Conservation (phyloP, 2,113 vertebrate genomes). For the Leptobrachium leishanense region DNA sequence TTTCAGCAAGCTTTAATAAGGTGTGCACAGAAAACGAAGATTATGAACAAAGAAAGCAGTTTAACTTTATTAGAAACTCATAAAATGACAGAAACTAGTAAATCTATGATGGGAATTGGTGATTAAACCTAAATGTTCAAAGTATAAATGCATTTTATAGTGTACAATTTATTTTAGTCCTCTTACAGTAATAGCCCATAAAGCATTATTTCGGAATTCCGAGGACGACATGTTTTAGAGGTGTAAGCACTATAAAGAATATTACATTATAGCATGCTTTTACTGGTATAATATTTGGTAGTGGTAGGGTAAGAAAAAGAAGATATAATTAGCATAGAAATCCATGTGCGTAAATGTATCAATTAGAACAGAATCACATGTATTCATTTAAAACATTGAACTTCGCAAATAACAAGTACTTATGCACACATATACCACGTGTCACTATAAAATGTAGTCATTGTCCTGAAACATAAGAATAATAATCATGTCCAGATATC, state of each 20-base stretch:
- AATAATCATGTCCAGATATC: no score
- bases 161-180: slow-evolving; percentile 15
- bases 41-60: not conserved
- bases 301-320: slow-evolving; percentile 14
- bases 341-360: not conserved
- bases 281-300: slow-evolving; percentile 7
- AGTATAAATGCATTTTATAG: slow-evolving; percentile 25
- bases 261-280: slow-evolving; percentile 12
- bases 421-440: no score
- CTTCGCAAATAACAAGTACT: no score
- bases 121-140: slow-evolving; percentile 13
- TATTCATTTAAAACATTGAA: not conserved
- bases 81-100: slow-evolving; percentile 6
- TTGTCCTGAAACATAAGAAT: no score
- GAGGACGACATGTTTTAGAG: slow-evolving; percentile 7
- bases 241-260: slow-evolving; percentile 21
- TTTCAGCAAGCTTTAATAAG: not conserved
- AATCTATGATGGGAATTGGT: slow-evolving; percentile 3
- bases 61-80: not conserved
- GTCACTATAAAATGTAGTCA: no score
- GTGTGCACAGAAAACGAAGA: not conserved
- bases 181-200: slow-evolving; percentile 37
- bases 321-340: slow-evolving; percentile 1
- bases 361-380: not conserved
- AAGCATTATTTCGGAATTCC: slow-evolving; percentile 28